Base-by-base conservation (phyloP, 1,140 invertebrate species). In the Spodoptera litura region DNA sequence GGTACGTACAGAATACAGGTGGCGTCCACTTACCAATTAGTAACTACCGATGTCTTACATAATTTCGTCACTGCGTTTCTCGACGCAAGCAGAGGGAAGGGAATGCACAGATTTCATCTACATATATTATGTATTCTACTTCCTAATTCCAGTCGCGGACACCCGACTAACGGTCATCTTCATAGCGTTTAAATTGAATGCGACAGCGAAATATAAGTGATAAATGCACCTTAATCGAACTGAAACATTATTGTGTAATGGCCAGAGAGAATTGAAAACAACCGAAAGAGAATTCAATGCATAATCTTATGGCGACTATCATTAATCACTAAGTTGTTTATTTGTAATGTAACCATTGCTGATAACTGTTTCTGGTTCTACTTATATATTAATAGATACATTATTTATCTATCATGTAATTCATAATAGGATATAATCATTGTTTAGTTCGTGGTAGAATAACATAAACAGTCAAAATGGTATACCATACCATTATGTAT, bases 1-100 rank as follows among this genome's bases (percentile, higher is more conserved):
- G 85, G 89, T 72, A 83, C 82, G 84, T 83, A 83, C 84, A 84
- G 83, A 83, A 84, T 83, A 80, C 80, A 77, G 79, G 82, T 82
- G 77, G 82, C 83, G 82, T 84, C 87, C 83, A 86, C 82, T 86
- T 87, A 91, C 85, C 86, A 91, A 92, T 91, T 92, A 90, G 86
- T 87, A 80, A 80, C 81, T 75, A 86, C 83, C 80, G 85, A 87
- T 87, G 85, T 85, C 80, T 89, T 87, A 85, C 79, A 85, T 88
- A 88, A 91, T 90, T 89, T 87, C 76, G 81, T 87, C 84, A 82
- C 82, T 81, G 76, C 53, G 27, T 89, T 87, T 70, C 78, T 85
- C 84, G 80, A 82, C 77, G 73, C 27, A 12, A 58, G 61, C 51
- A 66, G 70, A 52, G 25, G 25, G 49, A 49, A 52, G 75, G 25